Evolutionary conservation across 2,888 invertebrate species (phyloP).

Genomic region (Rhagophthalmus giganteus): DNA sequence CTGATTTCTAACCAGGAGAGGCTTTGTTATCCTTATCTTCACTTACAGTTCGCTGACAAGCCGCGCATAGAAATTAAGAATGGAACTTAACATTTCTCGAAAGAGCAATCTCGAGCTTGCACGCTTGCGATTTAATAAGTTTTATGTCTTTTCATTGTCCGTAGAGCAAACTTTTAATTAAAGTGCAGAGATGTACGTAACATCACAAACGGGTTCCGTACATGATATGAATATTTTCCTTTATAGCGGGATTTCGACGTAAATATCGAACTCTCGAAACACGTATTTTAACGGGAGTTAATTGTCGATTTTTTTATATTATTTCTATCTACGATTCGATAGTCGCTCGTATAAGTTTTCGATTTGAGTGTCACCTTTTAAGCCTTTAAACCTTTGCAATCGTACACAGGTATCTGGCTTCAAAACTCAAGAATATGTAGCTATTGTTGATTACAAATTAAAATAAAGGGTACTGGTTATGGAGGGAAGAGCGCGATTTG

Average conservation of each 20-base stretch:
- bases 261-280: too few species aligned
- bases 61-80: constrained; percentile 45
- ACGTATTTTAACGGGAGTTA: too few species aligned
- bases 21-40: constrained; percentile 20
- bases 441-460: too few species aligned
- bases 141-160: constrained; percentile 45
- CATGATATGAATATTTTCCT: constrained; percentile 26
- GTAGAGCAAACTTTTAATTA: constrained; percentile 45
- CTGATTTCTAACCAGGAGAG: not conserved
- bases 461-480: too few species aligned
- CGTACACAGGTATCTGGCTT: too few species aligned
- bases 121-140: constrained; percentile 49
- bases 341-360: too few species aligned
- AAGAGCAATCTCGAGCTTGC: constrained; percentile 49
- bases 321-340: too few species aligned
- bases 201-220: constrained; percentile 22
- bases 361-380: too few species aligned
- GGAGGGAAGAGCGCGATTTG: too few species aligned
- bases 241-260: not conserved
- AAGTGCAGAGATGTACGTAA: constrained; percentile 22
- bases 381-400: too few species aligned
- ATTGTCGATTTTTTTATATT: too few species aligned
- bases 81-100: constrained; percentile 45
- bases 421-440: too few species aligned
- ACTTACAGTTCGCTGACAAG: constrained; percentile 39